Conservation (phyloP, 2,888 invertebrate species). For the Myathropa florea region DNA sequence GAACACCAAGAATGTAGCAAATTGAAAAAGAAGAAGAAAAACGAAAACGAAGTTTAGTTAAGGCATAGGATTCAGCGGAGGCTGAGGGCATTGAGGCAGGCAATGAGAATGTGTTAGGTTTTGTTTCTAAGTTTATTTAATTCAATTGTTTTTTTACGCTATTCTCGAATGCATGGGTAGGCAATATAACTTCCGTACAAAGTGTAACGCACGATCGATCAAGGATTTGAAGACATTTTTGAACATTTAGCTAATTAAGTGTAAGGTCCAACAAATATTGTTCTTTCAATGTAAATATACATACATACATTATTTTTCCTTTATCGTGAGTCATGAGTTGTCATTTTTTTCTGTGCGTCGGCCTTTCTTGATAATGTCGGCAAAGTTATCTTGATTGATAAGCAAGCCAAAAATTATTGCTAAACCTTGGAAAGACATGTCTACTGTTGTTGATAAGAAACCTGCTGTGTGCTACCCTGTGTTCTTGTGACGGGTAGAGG, state of each 20-base stretch:
- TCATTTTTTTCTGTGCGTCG: not conserved
- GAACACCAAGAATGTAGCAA: conserved; percentile 72
- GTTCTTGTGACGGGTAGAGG: not conserved
- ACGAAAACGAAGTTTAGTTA: conserved; percentile 36
- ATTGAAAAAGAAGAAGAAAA: too few species aligned
- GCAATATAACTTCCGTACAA: conserved; percentile 52
- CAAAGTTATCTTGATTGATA: not conserved
- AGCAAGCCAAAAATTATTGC: not conserved
- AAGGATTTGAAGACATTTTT: conserved; percentile 43
- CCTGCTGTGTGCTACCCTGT: not conserved
- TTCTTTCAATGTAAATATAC: conserved; percentile 17
- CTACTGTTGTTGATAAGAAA: not conserved
- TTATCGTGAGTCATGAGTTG: not conserved
- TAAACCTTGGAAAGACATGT: not conserved
- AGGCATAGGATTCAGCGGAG: not conserved
- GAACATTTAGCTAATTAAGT: conserved; percentile 37
- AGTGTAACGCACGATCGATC: conserved; percentile 46
- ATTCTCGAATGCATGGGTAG: conserved; percentile 4
- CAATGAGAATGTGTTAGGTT: conserved; percentile 31
- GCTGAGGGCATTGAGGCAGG: conserved; percentile 35
- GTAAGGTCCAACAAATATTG: not conserved
- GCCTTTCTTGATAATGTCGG: not conserved
- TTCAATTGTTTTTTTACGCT: too few species aligned
- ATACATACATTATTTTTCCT: not conserved
- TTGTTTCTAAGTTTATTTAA: conserved; percentile 10